phyloP scores from a whole-genome alignment of 2,113 vertebrate genomes.

The Progne subis region DNA sequence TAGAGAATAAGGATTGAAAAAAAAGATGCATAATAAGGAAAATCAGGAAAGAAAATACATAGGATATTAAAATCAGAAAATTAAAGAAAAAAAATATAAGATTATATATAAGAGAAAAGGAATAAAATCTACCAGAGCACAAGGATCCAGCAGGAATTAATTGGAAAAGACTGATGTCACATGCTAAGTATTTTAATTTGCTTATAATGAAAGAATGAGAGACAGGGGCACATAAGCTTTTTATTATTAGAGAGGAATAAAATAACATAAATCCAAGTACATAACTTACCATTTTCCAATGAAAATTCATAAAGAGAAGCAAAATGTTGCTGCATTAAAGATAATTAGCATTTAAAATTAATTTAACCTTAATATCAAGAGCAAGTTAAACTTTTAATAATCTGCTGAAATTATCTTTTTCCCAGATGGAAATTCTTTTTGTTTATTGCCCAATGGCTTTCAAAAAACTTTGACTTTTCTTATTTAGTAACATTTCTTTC shows the following conservation, averaged over 20 bases:
- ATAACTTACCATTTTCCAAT: neutral
- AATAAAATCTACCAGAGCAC: neutral
- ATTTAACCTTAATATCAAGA: neutral
- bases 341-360: neutral
- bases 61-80: neutral
- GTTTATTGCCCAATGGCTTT: neutral
- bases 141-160: neutral
- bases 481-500: neutral
- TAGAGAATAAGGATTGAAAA: neutral
- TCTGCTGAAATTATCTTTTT: neutral
- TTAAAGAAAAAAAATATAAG: neutral
- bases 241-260: neutral
- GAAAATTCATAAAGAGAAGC: neutral
- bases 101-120: neutral
- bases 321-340: neutral
- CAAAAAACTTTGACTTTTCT: neutral
- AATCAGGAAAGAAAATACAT: fast-evolving
- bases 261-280: neutral
- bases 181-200: neutral
- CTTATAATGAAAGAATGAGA: neutral
- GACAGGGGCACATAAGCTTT: neutral
- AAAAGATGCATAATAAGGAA: neutral
- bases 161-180: neutral
- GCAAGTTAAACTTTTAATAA: neutral
- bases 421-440: neutral